These are phyloP conservation scores for Tokudaia muenninki DNA, from an alignment of 2,797 vertebrate genomes.

Conservation along the genomic window DNA sequence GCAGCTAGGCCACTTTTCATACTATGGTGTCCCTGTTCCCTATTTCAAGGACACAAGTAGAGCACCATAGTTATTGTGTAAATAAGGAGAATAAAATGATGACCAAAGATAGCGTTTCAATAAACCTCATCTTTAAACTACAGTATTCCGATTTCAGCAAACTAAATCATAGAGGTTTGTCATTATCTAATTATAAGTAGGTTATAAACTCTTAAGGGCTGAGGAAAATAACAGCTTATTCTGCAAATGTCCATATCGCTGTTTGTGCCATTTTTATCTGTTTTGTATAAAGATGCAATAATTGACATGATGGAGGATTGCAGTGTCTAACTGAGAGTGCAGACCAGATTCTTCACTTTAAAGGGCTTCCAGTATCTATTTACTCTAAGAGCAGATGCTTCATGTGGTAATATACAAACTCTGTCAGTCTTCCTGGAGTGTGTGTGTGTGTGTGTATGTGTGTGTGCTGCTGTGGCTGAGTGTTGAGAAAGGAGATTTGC, in stretches of 20 bases:
- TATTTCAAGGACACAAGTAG: conserved; percentile 94
- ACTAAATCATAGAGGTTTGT: conserved; percentile 78
- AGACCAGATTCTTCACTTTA: background rate
- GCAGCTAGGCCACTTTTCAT: conserved; percentile 91
- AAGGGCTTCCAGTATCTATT: background rate
- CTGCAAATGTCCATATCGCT: background rate
- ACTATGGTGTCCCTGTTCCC: conserved; percentile 89
- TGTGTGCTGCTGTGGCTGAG: background rate
- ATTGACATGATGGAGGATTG: conserved; percentile 2
- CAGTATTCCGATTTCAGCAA: conserved; percentile 81
- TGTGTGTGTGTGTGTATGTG: background rate
- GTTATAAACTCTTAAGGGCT: conserved; percentile 74
- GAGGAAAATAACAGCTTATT: conserved; percentile 49
- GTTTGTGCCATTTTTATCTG: background rate
- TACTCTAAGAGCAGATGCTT: background rate
- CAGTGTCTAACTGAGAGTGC: conserved; percentile 7
- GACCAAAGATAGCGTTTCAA: conserved; percentile 86
- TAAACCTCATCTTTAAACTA: conserved; percentile 85
- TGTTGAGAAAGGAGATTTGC: background rate
- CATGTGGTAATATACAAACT: background rate
- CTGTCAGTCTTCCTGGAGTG: background rate
- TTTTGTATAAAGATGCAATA: conserved; percentile 59
- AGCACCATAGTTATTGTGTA: conserved; percentile 88
- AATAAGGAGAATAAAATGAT: conserved; percentile 87
- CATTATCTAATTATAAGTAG: conserved; percentile 81